Evolutionary conservation across 2,797 vertebrate species (phyloP), one percentile per base, ranked within the genome.

Genomic region (Platalea minor): DNA sequence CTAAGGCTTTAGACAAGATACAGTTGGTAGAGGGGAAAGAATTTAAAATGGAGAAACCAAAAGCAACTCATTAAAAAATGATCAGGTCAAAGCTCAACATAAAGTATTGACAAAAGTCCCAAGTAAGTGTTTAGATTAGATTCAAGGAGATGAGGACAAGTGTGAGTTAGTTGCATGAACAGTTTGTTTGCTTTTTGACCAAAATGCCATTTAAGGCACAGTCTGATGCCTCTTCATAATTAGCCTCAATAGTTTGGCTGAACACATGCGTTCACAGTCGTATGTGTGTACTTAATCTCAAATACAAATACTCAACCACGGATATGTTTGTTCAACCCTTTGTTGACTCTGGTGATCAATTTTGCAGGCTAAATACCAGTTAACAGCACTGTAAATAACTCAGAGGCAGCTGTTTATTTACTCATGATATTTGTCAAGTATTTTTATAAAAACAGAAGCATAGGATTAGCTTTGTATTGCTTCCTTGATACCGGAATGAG

Each of bases 301-400:
- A 96, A 95, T 94, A 93, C 94, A 97, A 97, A 96, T 93, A 96
- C 84, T 95, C 68, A 39, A 43, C 78, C 65, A 17, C 0, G 7
- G 76, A 81, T 92, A 64, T 93, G 94, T 96, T 96, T 96, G 84
- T 95, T 95, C 94, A 96, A 80, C 57, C 19, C 84, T 84, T 70
- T 93, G 90, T 96, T 96, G 88, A 96, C 91, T 95, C 78, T 94
- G 56, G 88, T 94, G 92, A 93, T 94, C 95, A 95, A 83, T 96
- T 95, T 91, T 91, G 86, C 93, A 97, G 68, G 64, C 90, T 95
- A 70, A 95, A 95, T 94, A 83, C 78, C 17, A 37, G 78, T 91
- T 96, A 96, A 96, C 86, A 95, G 75, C 86, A 83, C 84, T 92
- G 91, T 93, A 94, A 96, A 95, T 92, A 96, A 77, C 60, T 82